Percentiles rank a stretch among this genome's conserved stretches.
These are phyloP conservation scores for Pseudomugil gertrudae DNA, from an alignment of 2,797 vertebrate genomes.

Conservation along the genomic window DNA sequence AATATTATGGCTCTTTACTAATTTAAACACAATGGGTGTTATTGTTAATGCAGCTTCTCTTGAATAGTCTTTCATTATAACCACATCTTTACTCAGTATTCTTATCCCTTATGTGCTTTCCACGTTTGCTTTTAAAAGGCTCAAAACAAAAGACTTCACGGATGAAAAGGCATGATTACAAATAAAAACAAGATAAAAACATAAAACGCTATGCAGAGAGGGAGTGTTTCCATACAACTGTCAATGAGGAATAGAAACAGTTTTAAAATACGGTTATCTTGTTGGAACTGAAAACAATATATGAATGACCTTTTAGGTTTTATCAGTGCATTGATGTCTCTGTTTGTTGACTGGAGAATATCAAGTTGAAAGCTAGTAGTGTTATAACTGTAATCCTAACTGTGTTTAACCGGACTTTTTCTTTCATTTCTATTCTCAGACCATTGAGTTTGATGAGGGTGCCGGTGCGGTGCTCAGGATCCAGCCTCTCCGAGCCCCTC, in stretches of 20 bases:
- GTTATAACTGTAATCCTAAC: not conserved
- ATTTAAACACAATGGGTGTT: slow-evolving; percentile 13
- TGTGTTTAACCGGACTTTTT: not conserved
- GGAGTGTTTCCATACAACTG: slow-evolving; percentile 1
- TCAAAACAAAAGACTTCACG: slow-evolving; percentile 46
- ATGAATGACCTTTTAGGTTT: not conserved
- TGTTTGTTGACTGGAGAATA: not conserved
- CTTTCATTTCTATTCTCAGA: slow-evolving; percentile 75
- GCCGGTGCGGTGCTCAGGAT: slow-evolving; percentile 94
- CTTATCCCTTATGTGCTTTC: slow-evolving; percentile 6
- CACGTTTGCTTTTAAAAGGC: slow-evolving; percentile 36
- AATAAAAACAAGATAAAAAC: slow-evolving; percentile 48
- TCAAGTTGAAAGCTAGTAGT: not conserved
- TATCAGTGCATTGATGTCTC: not conserved
- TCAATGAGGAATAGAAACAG: not conserved
- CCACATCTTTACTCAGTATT: slow-evolving; percentile 27
- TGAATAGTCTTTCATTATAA: slow-evolving; percentile 5
- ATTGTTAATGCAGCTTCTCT: slow-evolving; percentile 16
- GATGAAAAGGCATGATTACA: slow-evolving; percentile 55
- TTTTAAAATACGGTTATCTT: not conserved
- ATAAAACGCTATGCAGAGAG: not conserved
- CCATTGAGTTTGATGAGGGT: slow-evolving; percentile 96
- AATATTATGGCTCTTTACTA: not conserved
- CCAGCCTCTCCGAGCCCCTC: slow-evolving; percentile 93
- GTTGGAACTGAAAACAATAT: not conserved